Evolutionary conservation across 1,140 invertebrate species (phyloP), one percentile per base, ranked within the genome.

Genomic region (Battus philenor): DNA sequence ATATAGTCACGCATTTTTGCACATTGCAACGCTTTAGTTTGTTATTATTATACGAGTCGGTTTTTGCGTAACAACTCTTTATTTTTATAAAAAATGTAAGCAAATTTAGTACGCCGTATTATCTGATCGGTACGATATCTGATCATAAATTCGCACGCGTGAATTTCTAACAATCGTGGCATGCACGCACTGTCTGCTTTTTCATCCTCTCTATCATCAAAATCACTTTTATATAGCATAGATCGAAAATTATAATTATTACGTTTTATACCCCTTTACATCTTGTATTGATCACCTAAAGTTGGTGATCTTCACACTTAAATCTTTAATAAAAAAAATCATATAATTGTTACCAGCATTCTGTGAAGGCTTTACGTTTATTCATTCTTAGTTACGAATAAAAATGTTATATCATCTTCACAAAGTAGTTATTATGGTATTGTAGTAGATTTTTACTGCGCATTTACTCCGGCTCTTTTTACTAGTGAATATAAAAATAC

Each of bases 161-260:
- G 38, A 41, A 41, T 41, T 41, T 41, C 38, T 41, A 41, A 41
- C 38, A 41, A 41, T 41, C 38, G 38, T 26, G 4, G 38, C 38
- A 10, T 16, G 38, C 38, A 41, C 38, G 38, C 38, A 41, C 38
- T 41, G 38, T 41, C 38, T 41, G 38, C 12, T 17, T 11, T 15
- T 4, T 27, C 29, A 24, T 41, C 29, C 29, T 41, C 11, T 15
- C 38, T 41, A 27, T 27, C 38, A 41, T 41, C 38, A 27, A 41
- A 22, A 29, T n/a, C n/a, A n/a, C n/a, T n/a, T n/a, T n/a, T 41
- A 26, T 24, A 26, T 39, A 24, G 26, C 24, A 41, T 16, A 27
- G 38, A 41, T 27, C 29, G 38, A 27, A 29, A 41, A 16, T 29
- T 16, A 16, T 24, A 6, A 16, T 10, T 27, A 41, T 39, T 9